Percentiles rank a stretch among this genome's conserved stretches.
phyloP scores from a whole-genome alignment of 2,113 vertebrate species.

The Myrmecophaga tridactyla region DNA sequence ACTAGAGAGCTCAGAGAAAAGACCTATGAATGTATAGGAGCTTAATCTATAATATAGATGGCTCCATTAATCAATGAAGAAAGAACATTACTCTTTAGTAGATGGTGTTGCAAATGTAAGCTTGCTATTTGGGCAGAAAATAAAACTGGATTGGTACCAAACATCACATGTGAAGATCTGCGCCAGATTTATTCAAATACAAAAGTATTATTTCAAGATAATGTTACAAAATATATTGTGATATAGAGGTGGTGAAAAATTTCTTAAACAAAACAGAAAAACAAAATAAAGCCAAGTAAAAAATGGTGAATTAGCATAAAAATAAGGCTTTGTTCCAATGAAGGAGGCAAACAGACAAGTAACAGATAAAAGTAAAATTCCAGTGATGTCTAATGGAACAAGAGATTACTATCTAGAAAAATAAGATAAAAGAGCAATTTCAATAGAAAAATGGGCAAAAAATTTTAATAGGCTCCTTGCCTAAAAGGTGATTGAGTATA shows the following conservation, averaged over 20 bases:
- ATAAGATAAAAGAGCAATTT: background rate
- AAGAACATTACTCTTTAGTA: background rate
- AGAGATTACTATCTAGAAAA: background rate
- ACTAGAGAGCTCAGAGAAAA: background rate
- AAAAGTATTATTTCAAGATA: background rate
- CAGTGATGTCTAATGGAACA: background rate
- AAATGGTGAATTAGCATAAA: background rate
- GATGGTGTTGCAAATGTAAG: background rate
- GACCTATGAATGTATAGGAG: background rate
- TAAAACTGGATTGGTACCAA: background rate
- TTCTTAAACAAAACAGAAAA: slow-evolving; percentile 7
- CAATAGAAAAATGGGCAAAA: background rate
- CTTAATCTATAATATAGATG: background rate
- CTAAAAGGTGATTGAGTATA: background rate
- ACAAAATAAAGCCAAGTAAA: background rate
- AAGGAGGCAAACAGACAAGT: background rate
- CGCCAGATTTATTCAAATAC: background rate
- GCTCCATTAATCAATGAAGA: background rate
- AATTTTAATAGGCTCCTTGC: background rate
- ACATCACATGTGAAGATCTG: background rate
- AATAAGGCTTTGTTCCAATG: background rate
- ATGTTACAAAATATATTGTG: background rate
- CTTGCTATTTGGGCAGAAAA: background rate
- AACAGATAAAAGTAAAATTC: background rate
- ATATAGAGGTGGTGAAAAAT: background rate